A percentile compares a stretch with the other conserved stretches of the same genome.
phyloP scores from a whole-genome alignment of 1,140 invertebrate genomes.

The Temnothorax curvispinosus region DNA sequence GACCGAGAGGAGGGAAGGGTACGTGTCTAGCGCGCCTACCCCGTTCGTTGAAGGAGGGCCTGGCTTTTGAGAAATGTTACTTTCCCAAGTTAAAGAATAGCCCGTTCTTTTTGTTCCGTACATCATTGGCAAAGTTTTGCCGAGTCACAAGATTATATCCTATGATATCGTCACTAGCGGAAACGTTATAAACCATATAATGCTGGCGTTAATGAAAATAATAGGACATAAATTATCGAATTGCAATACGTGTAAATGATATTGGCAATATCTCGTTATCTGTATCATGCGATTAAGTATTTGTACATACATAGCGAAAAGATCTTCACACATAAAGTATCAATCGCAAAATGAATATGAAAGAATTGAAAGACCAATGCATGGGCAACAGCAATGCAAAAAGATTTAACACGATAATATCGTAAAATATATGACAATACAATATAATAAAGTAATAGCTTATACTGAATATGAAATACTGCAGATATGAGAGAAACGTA shows the following conservation, averaged over 20 bases:
- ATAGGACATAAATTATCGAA: neutral
- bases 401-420: neutral
- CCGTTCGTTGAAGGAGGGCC: neutral
- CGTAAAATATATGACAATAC: neutral
- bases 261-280: neutral
- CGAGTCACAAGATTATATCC: constrained; percentile 2
- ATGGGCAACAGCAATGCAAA: neutral
- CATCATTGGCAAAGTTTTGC: constrained; percentile 38
- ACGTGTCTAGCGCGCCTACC: constrained; percentile 24
- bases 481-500: neutral
- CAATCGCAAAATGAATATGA: neutral
- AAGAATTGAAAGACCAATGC: neutral
- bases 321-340: neutral
- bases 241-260: neutral
- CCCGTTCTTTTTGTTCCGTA: constrained; percentile 17
- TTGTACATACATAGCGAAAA: neutral
- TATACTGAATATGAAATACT: neutral
- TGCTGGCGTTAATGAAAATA: neutral
- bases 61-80: constrained; percentile 64
- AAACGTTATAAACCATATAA: neutral
- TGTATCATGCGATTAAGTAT: neutral
- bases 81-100: constrained; percentile 51
- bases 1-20: constrained; percentile 28
- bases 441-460: neutral
- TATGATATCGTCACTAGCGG: neutral